phyloP scores from a whole-genome alignment of 2,113 vertebrate genomes.

The Drymodes brunneopygia region DNA sequence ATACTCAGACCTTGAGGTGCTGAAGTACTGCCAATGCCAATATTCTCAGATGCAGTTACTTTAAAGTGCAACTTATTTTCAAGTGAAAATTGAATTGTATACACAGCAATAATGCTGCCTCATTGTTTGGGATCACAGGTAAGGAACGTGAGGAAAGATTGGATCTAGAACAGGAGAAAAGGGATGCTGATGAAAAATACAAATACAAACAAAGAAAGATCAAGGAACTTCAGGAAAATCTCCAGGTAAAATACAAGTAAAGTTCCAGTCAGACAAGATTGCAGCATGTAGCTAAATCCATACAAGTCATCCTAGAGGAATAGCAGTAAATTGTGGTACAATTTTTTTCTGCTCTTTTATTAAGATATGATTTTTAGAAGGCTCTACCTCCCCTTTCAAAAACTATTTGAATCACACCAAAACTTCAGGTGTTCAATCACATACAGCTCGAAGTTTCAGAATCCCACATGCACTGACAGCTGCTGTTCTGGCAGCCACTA shows the following conservation, averaged over 20 bases:
- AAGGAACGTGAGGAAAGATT: conserved; percentile 78
- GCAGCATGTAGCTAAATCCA: background rate
- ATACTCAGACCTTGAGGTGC: background rate
- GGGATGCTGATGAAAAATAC: conserved; percentile 73
- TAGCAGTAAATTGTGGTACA: background rate
- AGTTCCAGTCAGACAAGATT: background rate
- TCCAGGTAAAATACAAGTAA: conserved; percentile 74
- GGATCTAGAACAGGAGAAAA: conserved; percentile 82
- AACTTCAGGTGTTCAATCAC: background rate
- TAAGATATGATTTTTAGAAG: background rate
- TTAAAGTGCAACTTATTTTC: background rate
- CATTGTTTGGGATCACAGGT: conserved; percentile 62
- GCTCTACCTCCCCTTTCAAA: background rate
- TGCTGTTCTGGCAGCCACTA: background rate
- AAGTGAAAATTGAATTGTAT: background rate
- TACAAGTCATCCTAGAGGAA: background rate
- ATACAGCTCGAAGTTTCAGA: background rate
- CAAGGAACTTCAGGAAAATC: conserved; percentile 80
- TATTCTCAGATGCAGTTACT: background rate
- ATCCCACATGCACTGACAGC: background rate
- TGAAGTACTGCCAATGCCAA: background rate
- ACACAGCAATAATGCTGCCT: background rate
- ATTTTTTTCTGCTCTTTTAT: background rate
- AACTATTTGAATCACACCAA: background rate
- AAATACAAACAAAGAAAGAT: conserved; percentile 77